Conservation (phyloP, 2,888 invertebrate species). For the Drosophila paucipuncta region DNA sequence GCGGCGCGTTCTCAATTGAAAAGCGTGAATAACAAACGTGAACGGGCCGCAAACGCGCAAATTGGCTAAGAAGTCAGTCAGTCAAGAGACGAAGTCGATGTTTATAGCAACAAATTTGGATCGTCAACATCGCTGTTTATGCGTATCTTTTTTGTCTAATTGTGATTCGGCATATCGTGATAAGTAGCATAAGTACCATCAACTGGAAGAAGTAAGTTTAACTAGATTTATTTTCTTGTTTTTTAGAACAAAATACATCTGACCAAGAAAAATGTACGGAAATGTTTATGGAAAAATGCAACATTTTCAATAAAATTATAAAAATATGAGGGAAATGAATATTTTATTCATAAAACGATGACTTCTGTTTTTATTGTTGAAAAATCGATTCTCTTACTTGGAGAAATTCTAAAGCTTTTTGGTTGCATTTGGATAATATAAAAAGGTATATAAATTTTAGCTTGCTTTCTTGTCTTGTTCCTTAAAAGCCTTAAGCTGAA, state of each 20-base stretch:
- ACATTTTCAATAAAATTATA: neutral
- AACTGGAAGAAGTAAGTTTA: neutral
- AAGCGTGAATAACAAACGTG: constrained; percentile 81
- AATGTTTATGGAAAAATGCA: neutral
- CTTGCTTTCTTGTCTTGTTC: too few species aligned
- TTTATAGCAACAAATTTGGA: constrained; percentile 29
- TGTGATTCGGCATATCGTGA: constrained; percentile 6
- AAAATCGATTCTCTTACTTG: neutral
- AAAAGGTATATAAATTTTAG: neutral
- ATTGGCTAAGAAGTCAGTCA: constrained; percentile 73
- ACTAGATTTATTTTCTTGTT: neutral
- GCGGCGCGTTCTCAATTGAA: constrained; percentile 78
- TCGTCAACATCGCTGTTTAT: constrained; percentile 34
- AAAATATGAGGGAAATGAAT: neutral
- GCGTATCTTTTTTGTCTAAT: neutral
- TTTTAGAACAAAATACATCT: too few species aligned
- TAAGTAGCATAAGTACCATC: neutral
- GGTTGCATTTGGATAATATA: neutral
- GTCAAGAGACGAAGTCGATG: constrained; percentile 40
- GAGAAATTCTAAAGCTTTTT: neutral
- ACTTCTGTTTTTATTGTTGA: neutral
- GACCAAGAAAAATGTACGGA: neutral
- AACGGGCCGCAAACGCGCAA: constrained; percentile 69
- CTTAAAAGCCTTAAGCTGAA: neutral
- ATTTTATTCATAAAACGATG: neutral